These are phyloP conservation scores for Ciconia nigra DNA, from an alignment of 2,797 vertebrate genomes.

Conservation along the genomic window DNA sequence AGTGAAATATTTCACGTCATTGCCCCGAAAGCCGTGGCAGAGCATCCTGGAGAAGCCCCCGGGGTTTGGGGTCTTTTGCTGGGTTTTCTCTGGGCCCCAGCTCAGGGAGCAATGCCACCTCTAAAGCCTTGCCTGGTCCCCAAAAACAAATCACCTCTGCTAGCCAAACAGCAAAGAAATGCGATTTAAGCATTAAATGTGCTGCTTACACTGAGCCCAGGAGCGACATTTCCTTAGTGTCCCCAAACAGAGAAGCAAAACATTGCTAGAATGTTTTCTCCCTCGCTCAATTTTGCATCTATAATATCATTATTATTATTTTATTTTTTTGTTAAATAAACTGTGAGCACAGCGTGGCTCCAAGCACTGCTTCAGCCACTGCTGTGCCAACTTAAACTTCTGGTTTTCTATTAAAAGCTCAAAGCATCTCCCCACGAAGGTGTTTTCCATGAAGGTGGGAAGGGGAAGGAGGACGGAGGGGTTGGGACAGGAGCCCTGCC, in stretches of 20 bases:
- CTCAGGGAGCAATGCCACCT: background rate
- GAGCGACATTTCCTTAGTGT: background rate
- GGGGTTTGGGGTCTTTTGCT: fast-evolving
- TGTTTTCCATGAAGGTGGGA: background rate
- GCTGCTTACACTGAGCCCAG: background rate
- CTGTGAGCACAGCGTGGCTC: background rate
- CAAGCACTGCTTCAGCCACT: background rate
- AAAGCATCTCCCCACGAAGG: fast-evolving
- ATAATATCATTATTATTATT: background rate
- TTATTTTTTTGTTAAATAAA: background rate
- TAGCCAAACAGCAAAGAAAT: background rate
- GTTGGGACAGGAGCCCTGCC: background rate
- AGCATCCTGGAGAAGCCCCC: background rate
- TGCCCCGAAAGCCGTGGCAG: background rate
- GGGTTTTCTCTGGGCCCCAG: background rate
- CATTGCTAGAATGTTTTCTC: background rate
- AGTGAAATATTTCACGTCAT: background rate
- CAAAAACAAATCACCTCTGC: background rate
- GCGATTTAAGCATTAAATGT: background rate
- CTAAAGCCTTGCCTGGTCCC: background rate
- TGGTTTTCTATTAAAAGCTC: background rate
- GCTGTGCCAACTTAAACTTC: background rate
- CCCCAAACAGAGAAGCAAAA: background rate
- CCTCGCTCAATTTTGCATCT: background rate
- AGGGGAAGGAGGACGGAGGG: background rate